Conservation (phyloP, 2,113 vertebrate genomes). For the Thymallus thymallus region DNA sequence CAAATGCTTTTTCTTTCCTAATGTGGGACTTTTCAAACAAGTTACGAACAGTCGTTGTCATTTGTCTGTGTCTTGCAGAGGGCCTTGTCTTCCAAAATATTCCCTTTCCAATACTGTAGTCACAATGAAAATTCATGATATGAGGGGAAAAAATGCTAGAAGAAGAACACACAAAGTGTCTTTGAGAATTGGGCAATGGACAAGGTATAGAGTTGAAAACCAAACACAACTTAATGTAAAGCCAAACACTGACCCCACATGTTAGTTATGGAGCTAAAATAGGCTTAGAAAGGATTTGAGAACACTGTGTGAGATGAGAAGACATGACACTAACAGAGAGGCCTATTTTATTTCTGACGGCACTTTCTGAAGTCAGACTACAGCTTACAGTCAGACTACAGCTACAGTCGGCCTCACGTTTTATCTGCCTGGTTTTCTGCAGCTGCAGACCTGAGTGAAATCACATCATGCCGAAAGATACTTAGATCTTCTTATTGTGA, state of each 20-base stretch:
- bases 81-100: too few relatives aligned
- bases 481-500: too few relatives aligned
- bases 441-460: too few relatives aligned
- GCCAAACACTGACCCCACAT: slow-evolving; percentile 18
- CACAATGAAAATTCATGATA: too few relatives aligned
- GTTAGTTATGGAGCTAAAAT: slow-evolving; percentile 33
- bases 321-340: slow-evolving; percentile 11
- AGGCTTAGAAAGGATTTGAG: too few relatives aligned
- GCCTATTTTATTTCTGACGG: slow-evolving; percentile 17
- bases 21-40: neutral
- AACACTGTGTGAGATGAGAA: slow-evolving; percentile 28
- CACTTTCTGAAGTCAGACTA: slow-evolving; percentile 7
- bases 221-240: slow-evolving; percentile 51
- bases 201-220: slow-evolving; percentile 16
- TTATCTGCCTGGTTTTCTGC: too few relatives aligned
- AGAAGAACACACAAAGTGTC: neutral
- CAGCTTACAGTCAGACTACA: too few relatives aligned
- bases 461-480: too few relatives aligned
- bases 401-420: too few relatives aligned
- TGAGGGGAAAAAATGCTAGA: too few relatives aligned
- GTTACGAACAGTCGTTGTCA: neutral
- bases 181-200: neutral
- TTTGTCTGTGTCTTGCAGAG: neutral
- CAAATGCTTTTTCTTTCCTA: neutral
- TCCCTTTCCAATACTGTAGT: too few relatives aligned